Conservation (phyloP, 2,113 vertebrate genomes). For the Lepidothrix coronata region DNA sequence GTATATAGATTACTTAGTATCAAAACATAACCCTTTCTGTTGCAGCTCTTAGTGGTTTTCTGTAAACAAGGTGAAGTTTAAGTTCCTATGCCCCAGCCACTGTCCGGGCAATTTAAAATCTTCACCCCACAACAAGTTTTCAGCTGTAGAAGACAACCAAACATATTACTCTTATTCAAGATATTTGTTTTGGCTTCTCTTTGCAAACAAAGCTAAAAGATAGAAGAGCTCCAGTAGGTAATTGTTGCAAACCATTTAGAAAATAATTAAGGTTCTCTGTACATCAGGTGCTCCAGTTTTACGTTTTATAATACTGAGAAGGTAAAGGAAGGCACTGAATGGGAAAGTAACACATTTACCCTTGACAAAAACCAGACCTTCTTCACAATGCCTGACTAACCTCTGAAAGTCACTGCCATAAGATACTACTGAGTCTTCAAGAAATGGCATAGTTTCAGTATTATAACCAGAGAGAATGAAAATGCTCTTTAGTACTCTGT, state of each 20-base stretch:
- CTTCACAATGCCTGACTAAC: not conserved
- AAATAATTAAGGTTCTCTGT: not conserved
- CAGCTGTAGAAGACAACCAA: not conserved
- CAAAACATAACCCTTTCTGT: not conserved
- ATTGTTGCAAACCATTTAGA: not conserved
- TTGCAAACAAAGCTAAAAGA: not conserved
- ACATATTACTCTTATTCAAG: not conserved
- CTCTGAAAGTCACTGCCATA: not conserved
- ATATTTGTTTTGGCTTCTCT: not conserved
- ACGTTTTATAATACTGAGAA: accelerated
- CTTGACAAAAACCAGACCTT: not conserved
- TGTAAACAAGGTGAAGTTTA: not conserved
- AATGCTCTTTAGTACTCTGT: not conserved
- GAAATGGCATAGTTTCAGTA: not conserved
- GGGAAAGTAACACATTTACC: not conserved
- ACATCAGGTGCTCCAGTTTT: not conserved
- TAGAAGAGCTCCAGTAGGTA: not conserved
- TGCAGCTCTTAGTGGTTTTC: not conserved
- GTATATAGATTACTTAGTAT: not conserved
- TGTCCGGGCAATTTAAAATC: not conserved
- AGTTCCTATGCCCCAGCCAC: not conserved
- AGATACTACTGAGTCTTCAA: not conserved
- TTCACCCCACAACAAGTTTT: not conserved
- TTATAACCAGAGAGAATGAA: not conserved
- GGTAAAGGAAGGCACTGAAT: not conserved